Conservation (phyloP, 2,797 vertebrate species). For the Acipenser oxyrinchus region DNA sequence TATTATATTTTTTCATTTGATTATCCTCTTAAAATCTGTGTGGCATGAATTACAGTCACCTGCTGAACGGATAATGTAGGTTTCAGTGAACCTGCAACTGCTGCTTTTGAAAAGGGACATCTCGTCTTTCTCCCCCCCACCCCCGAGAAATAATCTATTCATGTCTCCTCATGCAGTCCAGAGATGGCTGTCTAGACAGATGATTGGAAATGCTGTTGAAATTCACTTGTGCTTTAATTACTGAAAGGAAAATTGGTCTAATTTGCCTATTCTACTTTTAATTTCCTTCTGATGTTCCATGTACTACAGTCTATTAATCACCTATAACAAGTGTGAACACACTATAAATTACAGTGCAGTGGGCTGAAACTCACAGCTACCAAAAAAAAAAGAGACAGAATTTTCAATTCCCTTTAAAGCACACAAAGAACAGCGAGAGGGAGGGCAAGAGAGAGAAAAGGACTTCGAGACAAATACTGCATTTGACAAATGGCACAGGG, state of each 20-base stretch:
- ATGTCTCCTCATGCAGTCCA: conserved; percentile 7
- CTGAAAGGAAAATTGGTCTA: conserved; percentile 31
- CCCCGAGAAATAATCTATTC: conserved; percentile 15
- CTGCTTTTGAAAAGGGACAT: neutral
- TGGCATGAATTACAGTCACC: too few relatives aligned
- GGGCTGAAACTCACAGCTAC: conserved; percentile 16
- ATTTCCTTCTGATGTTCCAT: conserved; percentile 25
- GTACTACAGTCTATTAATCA: conserved; percentile 29
- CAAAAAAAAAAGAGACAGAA: conserved; percentile 15
- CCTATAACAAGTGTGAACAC: conserved; percentile 16
- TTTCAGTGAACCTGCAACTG: too few relatives aligned
- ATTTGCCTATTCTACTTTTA: conserved; percentile 26
- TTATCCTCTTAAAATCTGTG: too few relatives aligned
- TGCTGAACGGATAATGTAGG: too few relatives aligned
- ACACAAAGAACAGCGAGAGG: conserved; percentile 12
- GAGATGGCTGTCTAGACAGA: conserved; percentile 12
- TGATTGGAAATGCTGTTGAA: conserved; percentile 22
- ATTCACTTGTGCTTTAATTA: conserved; percentile 28
- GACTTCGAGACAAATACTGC: neutral
- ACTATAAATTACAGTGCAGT: neutral
- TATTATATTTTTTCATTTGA: too few relatives aligned
- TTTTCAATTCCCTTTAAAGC: neutral
- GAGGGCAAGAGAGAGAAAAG: conserved; percentile 9
- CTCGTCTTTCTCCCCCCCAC: conserved; percentile 3
- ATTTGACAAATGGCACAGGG: neutral